phyloP scores from a whole-genome alignment of 2,797 vertebrate species.

The Acipenser ruthenus region DNA sequence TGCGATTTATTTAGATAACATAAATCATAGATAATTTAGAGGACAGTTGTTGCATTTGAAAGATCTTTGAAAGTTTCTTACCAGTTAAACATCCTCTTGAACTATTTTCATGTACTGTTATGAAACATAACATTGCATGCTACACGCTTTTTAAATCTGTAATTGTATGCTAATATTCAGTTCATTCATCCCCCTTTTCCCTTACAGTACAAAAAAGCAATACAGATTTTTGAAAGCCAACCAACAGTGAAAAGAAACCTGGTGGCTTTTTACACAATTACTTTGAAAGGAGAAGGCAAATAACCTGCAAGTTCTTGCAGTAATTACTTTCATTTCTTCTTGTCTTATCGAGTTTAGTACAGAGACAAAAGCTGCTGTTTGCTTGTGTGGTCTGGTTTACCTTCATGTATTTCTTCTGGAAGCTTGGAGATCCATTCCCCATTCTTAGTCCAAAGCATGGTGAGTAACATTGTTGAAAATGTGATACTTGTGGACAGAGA shows the following conservation, averaged over 20 bases:
- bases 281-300: background rate
- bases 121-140: background rate
- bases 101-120: background rate
- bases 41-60: no score
- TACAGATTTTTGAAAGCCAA: no score
- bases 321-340: no score
- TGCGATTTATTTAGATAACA: no score
- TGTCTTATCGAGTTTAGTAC: slow-evolving; percentile 56
- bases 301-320: slow-evolving; percentile 8
- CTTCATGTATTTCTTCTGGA: slow-evolving; percentile 99
- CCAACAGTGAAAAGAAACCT: no score
- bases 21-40: no score
- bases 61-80: no score
- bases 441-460: slow-evolving; percentile 97
- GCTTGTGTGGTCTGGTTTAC: slow-evolving; percentile 91
- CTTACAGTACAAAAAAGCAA: no score
- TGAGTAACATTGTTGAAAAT: slow-evolving; percentile 40
- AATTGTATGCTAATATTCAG: background rate
- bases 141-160: background rate
- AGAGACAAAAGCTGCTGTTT: slow-evolving; percentile 84
- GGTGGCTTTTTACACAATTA: no score
- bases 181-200: background rate
- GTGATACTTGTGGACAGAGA: background rate
- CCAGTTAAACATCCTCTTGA: no score
- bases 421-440: slow-evolving; percentile 92